Evolutionary conservation across 2,113 vertebrate genomes (phyloP), one percentile per base, ranked within the genome.

Genomic region (Psittacus erithacus): DNA sequence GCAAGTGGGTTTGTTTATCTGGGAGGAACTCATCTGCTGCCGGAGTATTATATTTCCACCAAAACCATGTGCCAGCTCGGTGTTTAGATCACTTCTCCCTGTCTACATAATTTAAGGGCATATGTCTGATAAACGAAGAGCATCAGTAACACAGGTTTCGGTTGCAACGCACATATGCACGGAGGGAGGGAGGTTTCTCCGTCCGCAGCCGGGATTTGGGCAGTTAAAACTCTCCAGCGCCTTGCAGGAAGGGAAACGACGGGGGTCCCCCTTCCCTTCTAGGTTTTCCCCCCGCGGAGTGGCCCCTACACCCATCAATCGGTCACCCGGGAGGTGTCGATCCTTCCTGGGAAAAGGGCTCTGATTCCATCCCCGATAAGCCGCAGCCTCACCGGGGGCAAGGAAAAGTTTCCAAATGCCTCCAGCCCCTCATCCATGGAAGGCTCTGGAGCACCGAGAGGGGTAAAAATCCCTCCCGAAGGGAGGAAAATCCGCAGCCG

Each of bases 51-150:
- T 57, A 60, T 96, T 97, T 95, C 96, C 91, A 95, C 86, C 90
- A 24, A 95, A 97, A 90, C 90, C 90, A 91, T 75, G 97, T 35
- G 96, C 64, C 62, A n/a, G 71, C 62, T 95, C 62, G 82, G 38
- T 81, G 90, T 97, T 97, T 71, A 90, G 95, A 91, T 96, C 95
- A n/a, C 90, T 97, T 97, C 95, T 93, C 44, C 60, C 83, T 46
- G 90, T 90, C 94, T 96, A 90, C 94, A 96, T 95, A 41, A 93
- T 97, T 97, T 95, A 96, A 93, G 95, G 95, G 91, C 95, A 96
- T 94, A 84, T 91, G 95, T 85, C 84, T 92, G 83, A 53, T 78
- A 75, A 94, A 90, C 24, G 82, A 33, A 11, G 80, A 95, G 90
- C 94, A 92, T 86, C 95, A 47, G 80, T 23, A 96, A 95, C 53